A percentile compares a stretch with the other conserved stretches of the same genome.
phyloP scores from a whole-genome alignment of 2,113 vertebrate genomes.

The Callorhinus ursinus region DNA sequence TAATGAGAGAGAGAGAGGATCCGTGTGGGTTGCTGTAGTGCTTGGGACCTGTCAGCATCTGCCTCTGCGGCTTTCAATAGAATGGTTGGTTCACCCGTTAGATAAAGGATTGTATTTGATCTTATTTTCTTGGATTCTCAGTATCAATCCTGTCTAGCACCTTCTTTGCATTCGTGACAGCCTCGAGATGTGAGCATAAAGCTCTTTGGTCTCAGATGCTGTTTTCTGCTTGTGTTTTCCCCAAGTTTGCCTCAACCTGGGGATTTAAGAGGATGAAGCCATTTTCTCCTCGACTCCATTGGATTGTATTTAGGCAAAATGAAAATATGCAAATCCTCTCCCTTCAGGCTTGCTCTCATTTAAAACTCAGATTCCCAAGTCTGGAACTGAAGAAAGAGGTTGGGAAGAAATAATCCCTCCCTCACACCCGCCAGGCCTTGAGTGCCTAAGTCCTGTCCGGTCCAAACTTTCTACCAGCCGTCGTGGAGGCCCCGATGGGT shows the following conservation, averaged over 20 bases:
- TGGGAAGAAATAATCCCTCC: background rate
- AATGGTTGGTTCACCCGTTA: background rate
- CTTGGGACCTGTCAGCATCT: background rate
- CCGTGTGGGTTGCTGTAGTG: rapidly evolving
- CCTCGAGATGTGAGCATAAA: background rate
- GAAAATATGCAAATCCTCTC: constrained; percentile 43
- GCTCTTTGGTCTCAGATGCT: background rate
- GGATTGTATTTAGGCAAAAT: constrained; percentile 23
- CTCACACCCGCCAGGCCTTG: background rate
- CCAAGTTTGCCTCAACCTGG: background rate
- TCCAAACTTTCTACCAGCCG: background rate
- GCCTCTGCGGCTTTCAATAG: background rate
- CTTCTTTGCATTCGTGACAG: background rate
- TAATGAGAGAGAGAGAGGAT: background rate
- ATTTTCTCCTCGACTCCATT: constrained; percentile 11
- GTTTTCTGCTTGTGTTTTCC: constrained; percentile 21
- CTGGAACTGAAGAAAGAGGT: background rate
- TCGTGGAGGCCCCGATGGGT: rapidly evolving
- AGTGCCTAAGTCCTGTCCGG: background rate
- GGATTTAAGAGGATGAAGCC: background rate
- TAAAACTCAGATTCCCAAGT: background rate
- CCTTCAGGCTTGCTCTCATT: background rate
- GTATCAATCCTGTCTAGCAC: background rate
- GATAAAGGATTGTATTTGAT: background rate
- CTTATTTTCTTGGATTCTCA: background rate